Conservation (phyloP, 1,140 invertebrate genomes). For the Rhagoletis pomonella region DNA sequence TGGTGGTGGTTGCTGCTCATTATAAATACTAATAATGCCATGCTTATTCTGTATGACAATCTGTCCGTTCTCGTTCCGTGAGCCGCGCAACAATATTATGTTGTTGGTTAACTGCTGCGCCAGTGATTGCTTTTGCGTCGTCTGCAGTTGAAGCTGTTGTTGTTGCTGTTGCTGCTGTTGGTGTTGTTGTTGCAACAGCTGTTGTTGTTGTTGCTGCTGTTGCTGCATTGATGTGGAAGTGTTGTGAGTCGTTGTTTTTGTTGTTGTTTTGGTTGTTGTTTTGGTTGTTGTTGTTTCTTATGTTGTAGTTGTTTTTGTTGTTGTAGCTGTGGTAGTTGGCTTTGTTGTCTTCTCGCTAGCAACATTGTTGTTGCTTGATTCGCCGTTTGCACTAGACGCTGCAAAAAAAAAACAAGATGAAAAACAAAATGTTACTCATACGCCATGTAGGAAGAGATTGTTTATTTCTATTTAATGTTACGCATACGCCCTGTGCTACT, state of each 20-base stretch:
- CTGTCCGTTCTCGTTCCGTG: conserved; percentile 73
- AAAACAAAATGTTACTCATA: conserved; percentile 7
- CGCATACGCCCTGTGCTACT: background rate
- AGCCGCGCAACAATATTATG: conserved; percentile 72
- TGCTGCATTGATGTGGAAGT: conserved; percentile 70
- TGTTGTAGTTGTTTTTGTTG: conserved; percentile 23
- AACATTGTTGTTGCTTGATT: conserved; percentile 50
- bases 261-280: no score
- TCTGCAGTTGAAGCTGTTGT: conserved; percentile 60
- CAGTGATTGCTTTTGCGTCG: conserved; percentile 57
- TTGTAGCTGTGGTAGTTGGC: background rate
- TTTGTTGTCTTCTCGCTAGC: conserved; percentile 13
- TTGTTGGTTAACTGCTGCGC: conserved; percentile 67
- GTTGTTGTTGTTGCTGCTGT: conserved; percentile 65
- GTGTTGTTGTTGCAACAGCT: conserved; percentile 59
- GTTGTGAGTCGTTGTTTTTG: conserved; percentile 59
- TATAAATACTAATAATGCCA: conserved; percentile 70
- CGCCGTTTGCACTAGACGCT: conserved; percentile 36
- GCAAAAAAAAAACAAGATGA: background rate
- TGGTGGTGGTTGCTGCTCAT: conserved; percentile 60
- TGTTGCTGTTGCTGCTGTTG: conserved; percentile 55
- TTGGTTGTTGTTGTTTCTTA: background rate
- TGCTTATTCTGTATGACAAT: conserved; percentile 73
- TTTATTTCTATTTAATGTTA: background rate
- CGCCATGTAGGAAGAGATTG: background rate